Evolutionary conservation across 2,113 vertebrate genomes (phyloP).

Genomic region (human): DNA sequence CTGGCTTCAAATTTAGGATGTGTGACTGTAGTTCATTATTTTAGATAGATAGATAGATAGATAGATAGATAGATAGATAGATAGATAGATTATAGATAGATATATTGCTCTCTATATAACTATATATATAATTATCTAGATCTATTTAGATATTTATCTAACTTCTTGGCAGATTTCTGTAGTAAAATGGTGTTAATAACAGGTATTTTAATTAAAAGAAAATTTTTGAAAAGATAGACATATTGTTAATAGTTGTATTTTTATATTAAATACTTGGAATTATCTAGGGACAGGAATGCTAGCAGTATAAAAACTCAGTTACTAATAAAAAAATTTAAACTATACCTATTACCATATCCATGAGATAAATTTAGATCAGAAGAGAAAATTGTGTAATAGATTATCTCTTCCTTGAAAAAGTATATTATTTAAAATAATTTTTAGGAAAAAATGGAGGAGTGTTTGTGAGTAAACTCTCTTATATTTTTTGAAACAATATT

Average conservation of each 20-base stretch:
- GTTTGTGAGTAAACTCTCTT: neutral
- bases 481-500: neutral
- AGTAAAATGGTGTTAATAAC: neutral
- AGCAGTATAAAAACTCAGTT: neutral
- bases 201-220: neutral
- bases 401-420: neutral
- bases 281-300: neutral
- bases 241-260: neutral
- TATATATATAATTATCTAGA: neutral
- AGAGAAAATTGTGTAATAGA: neutral
- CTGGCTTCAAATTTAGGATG: neutral
- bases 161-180: neutral
- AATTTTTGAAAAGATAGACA: neutral
- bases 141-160: neutral
- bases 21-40: neutral
- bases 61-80: no score
- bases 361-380: neutral
- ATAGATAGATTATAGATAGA: no score
- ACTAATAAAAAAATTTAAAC: neutral
- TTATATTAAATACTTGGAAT: conserved; percentile 4
- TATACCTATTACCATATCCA: neutral
- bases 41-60: no score
- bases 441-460: neutral
- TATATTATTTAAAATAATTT: neutral
- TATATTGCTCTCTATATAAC: neutral